A percentile compares a stretch with the other conserved stretches of the same genome.
These are phyloP conservation scores for Stictonetta naevosa DNA, from an alignment of 2,113 vertebrate species.

Conservation along the genomic window DNA sequence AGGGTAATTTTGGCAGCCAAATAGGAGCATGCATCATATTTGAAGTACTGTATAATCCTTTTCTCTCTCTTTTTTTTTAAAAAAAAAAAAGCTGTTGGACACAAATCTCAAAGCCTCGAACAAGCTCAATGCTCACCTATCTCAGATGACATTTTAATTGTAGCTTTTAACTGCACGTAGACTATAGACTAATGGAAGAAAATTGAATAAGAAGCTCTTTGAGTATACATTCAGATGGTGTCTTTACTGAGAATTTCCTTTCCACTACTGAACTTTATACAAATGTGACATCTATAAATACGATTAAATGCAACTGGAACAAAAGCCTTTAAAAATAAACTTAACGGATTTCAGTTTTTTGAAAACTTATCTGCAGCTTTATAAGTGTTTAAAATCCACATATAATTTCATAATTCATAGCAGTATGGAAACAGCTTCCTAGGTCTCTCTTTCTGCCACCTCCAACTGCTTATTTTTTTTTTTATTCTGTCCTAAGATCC, in stretches of 20 bases:
- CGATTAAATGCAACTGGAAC: not conserved
- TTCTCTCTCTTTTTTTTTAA: not conserved
- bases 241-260: not conserved
- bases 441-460: not conserved
- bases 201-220: not conserved
- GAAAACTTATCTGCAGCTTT: not conserved
- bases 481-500: not conserved
- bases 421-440: not conserved
- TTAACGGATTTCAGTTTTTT: not conserved
- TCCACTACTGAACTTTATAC: not conserved
- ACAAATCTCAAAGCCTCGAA: constrained; percentile 25
- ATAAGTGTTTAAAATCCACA: not conserved
- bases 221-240: not conserved
- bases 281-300: not conserved
- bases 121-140: constrained; percentile 44
- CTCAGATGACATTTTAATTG: constrained; percentile 53
- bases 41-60: not conserved
- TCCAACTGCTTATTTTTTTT: not conserved
- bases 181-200: not conserved
- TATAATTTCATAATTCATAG: not conserved
- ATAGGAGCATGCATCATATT: not conserved
- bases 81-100: not conserved
- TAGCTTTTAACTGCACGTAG: not conserved
- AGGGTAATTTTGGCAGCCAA: constrained; percentile 22
- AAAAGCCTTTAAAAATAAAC: not conserved